Evolutionary conservation across 2,888 invertebrate species (phyloP), one percentile per base, ranked within the genome.

Genomic region (Aquatica leii): DNA sequence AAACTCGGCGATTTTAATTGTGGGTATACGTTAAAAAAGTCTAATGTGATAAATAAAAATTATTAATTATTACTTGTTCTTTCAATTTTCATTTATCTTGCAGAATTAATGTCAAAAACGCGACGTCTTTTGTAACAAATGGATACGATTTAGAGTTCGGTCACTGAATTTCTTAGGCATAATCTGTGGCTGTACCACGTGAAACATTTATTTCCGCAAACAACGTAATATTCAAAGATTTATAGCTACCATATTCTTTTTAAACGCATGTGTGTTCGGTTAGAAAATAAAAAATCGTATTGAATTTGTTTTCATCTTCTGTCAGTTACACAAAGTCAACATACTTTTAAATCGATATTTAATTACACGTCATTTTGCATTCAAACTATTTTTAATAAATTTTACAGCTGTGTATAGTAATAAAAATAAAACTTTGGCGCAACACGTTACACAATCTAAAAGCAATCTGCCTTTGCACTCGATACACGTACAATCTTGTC

Each of bases 401-500:
- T 24, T 24, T 24, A 24, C 24, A 24, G 6, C 24, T 24, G 6
- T 4, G 4, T 24, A 4, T 4, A 24, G 24, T 4, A 4, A 24
- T 24, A 24, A 24, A 24, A 6, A 24, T 24, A 24, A 24, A 24
- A 24, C 6, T 24, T 4, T 24, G 24, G 6, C 6, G 24, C 6
- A 24, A 24, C 24, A 24, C 24, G 6, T 6, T 24, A 24, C 24
- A 24, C 6, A 24, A 24, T 24, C 24, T 2, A 24, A 24, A 24
- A 24, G 6, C 24, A 24, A 24, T 24, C 24, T 24, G 24, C 24
- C 24, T 24, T 24, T 69, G 58, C 54, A 50, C 31, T 31, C 68
- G 50, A 54, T 55, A 49, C 71, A 69, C 64, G 66, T 53, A 59
- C 55, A 43, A 57, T 48, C 52, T 56, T 69, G 68, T 69, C 69